Base-by-base conservation (phyloP, 2,797 vertebrate species). In the Austrolebias charrua region DNA sequence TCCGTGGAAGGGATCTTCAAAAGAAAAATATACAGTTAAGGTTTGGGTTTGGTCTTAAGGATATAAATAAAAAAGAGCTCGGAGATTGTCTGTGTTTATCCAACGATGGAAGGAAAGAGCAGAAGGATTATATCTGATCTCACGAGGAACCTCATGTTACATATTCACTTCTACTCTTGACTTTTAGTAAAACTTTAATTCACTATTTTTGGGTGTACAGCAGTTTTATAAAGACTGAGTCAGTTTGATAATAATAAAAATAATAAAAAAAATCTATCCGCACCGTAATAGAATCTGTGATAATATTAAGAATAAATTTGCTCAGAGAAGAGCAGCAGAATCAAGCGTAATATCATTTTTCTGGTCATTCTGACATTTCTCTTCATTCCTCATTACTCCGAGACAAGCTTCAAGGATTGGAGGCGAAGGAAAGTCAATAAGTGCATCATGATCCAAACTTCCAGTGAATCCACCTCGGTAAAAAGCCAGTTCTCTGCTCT, bases 71-170 rank as follows among this genome's bases (percentile, higher is more conserved):
- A 78, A n/a, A 62, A 77, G 85, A 79, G 76, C 73, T 69, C 4
- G 46, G 79, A 86, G 86, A 85, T 74, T 28, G 79, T 75, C 79
- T 78, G 18, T 88, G 85, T 90, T 91, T 90, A 86, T 89, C 86
- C 73, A 71, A 72, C 72, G 66, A 68, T 14, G 76, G 82, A 66
- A 67, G 73, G 80, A 79, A 80, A 82, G 78, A 86, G 80, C 76
- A 68, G 62, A 1, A 69, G 86, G 87, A 86, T 87, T 86, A 86
- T 50, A 72, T 51, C 38, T 71, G 83, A 85, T 80, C 83, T 80
- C 52, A 70, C 66, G 65, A 46, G 80, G 77, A 84, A 78, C 67
- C 73, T 64, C 19, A 69, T 55, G 76, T 64, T 86, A 82, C 77
- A 84, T 72, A 72, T 76, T 73, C 81, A 85, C 71, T 82, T 87